Base-by-base conservation (phyloP, 1,140 invertebrate species). In the Metopolophium dirhodum region DNA sequence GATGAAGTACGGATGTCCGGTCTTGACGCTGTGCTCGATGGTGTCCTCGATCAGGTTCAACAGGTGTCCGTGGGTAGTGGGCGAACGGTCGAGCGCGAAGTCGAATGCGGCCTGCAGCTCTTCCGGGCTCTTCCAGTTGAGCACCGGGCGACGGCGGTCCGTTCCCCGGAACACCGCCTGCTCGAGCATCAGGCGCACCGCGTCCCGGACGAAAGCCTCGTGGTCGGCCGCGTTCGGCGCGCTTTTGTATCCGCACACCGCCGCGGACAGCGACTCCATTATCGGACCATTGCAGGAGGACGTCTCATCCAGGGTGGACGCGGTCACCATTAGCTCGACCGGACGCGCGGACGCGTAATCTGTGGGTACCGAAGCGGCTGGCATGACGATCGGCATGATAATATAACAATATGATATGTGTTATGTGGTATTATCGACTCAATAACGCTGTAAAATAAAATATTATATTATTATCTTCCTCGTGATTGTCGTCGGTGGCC, bases 1-100 rank as follows among this genome's bases (percentile, higher is more conserved):
- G 37, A 98, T 96, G 95, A 98, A 98, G 94, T 97, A 97, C 2
- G 98, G 98, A 95, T 98, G 97, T 4, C 97, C 97, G 0, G 98
- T 98, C 95, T 98, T 98, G 2, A 98, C 98, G 83, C 97, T 98
- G 95, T 97, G 98, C 41, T 96, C 96, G 93, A 98, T 97, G 30
- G 97, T 97, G 94, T 97, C 96, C 93, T 96, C 96, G 23, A 98
- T 95, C 35, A 97, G 94, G 20, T 96, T 95, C 18, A 97, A 94
- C 14, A 98, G 95, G 93, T 97, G 96, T 1, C 97, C 96, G 89
- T 98, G 97, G 30, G 96, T 96, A 7, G 96, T 96, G 0, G 96
- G 96, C 11, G 95, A 95, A 30, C 93, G 91, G 18, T 94, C 88
- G 14, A 98, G 95, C 49, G 96, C 95, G 94, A 98, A 96, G 94